Evolutionary conservation across 2,888 invertebrate species (phyloP).

Genomic region (Thysanoteuthis rhombus): DNA sequence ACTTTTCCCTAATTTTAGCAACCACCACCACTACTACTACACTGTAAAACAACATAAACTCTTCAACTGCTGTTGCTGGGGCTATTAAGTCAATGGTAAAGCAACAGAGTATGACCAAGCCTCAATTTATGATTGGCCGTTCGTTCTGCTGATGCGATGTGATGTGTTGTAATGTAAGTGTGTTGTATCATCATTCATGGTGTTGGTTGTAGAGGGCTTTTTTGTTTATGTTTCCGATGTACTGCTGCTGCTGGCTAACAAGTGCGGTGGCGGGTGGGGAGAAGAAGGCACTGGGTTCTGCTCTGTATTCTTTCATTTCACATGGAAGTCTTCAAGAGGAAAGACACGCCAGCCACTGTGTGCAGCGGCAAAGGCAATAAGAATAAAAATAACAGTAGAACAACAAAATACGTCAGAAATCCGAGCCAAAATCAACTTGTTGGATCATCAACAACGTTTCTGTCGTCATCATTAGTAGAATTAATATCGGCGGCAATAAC

Average conservation of each 20-base stretch:
- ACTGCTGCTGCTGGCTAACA: neutral
- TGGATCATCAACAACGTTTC: neutral
- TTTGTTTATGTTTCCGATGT: neutral
- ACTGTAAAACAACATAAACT: neutral
- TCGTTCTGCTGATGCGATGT: neutral
- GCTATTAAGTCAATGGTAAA: neutral
- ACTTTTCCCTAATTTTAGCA: too few relatives aligned
- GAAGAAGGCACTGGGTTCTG: neutral
- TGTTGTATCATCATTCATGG: neutral
- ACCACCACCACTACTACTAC: too few relatives aligned
- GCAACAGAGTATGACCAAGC: neutral
- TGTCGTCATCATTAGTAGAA: neutral
- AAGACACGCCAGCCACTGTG: neutral
- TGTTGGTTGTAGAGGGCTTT: neutral
- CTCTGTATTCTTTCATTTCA: neutral
- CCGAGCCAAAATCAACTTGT: neutral
- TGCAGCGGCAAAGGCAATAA: neutral
- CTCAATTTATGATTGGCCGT: neutral
- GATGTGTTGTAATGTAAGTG: neutral
- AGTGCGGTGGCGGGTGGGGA: neutral
- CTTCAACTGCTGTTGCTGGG: neutral
- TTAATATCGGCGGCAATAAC: neutral
- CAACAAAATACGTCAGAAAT: neutral
- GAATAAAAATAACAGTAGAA: neutral
- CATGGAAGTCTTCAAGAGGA: conserved; percentile 12